Base-by-base conservation (phyloP, 2,113 vertebrate species). In the Ceyx melanurus region DNA sequence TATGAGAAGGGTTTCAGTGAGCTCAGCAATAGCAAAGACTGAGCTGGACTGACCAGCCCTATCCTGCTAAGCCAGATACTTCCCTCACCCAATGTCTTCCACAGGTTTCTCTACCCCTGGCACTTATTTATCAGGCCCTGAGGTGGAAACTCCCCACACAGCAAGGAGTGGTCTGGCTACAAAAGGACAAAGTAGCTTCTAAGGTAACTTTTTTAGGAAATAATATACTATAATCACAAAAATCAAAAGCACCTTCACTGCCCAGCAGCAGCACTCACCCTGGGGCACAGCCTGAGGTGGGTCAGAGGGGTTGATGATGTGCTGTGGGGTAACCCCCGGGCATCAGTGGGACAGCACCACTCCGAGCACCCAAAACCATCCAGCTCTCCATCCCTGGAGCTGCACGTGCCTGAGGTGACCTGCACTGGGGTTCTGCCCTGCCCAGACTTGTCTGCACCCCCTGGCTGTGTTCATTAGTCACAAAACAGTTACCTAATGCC, bases 251-350 rank as follows among this genome's bases (percentile, higher is more conserved):
- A 68, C 22, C 40, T 75, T 92, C 57, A 67, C 17, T 0, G 0
- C 23, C 62, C 28, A 66, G 73, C 45, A 86, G 60, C 87, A 70
- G 43, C 31, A 40, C 58, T 15, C 2, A 6, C 48, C 54, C 57
- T 4, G 6, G 50, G 18, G 22, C n/a, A 67, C 3, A 21, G 72
- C 50, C 78, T n/a, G 22, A 5, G 31, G 9, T 13, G 40, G 45
- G 26, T 60, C 7, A 14, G 14, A 12, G 8, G 23, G 15, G 46
- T 3, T 4, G 9, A 22, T 28, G 42, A 42, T 5, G 6, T 74
- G 70, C 42, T 0, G 0, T 21, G 16, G 19, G 18, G 19, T 8
- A 23, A 29, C 43, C 29, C 29, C 10, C 13, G 15, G 61, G 42
- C 18, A 70, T 37, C 48, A 51, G 50, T 3, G 21, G 37, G 33